Conservation (phyloP, 2,888 invertebrate species). For the Zhuqinia jingwanae region DNA sequence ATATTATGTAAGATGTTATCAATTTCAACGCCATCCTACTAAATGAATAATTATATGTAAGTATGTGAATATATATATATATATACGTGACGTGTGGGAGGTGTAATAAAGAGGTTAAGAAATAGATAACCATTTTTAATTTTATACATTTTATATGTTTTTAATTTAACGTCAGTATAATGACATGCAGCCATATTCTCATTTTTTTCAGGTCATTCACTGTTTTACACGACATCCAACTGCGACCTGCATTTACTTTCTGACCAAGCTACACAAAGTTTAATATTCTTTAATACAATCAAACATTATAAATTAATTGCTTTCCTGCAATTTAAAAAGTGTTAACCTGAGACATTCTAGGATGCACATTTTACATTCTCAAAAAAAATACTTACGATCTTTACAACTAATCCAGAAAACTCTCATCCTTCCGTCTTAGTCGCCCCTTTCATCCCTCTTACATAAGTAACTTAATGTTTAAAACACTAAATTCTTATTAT, state of each 20-base stretch:
- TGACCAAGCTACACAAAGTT: conserved; percentile 5
- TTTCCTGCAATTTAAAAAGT: no score
- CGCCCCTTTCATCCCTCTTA: no score
- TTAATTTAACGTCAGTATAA: conserved; percentile 54
- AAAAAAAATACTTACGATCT: no score
- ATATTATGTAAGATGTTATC: no score
- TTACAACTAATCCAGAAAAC: no score
- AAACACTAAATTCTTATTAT: no score
- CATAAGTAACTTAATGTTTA: no score
- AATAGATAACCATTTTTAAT: no score
- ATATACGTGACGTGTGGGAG: not conserved
- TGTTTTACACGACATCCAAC: conserved; percentile 36
- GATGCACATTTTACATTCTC: not conserved
- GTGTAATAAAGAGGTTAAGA: not conserved
- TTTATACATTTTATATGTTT: conserved; percentile 21
- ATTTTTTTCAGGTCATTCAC: conserved; percentile 61
- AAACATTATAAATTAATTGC: not conserved
- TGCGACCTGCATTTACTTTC: not conserved
- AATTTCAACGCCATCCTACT: no score
- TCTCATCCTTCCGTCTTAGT: no score
- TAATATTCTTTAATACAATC: not conserved
- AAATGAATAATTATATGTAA: no score
- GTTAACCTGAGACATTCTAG: not conserved
- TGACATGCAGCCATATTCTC: conserved; percentile 54
- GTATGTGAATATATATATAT: not conserved